phyloP scores from a whole-genome alignment of 2,888 invertebrate species.

The Nipponacmea schrenckii region DNA sequence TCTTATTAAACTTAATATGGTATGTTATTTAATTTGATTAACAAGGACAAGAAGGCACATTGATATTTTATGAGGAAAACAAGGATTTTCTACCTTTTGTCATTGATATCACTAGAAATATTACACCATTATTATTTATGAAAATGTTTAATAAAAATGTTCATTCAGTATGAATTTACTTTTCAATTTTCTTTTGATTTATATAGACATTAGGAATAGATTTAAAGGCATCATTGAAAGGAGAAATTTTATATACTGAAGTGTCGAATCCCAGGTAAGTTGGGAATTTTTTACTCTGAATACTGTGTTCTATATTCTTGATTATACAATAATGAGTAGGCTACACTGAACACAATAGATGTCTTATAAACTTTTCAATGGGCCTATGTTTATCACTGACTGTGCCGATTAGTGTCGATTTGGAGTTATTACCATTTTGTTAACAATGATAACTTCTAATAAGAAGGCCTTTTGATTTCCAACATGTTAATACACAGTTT shows the following conservation, averaged over 20 bases:
- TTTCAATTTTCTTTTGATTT: background rate
- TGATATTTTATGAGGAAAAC: background rate
- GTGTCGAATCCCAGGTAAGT: background rate
- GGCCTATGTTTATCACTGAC: no score
- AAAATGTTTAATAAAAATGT: background rate
- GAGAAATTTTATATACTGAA: background rate
- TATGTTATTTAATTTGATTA: background rate
- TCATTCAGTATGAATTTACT: background rate
- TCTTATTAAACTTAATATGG: background rate
- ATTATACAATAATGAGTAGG: no score
- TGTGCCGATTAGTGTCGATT: no score
- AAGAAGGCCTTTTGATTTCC: background rate
- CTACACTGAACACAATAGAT: no score
- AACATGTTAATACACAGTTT: background rate
- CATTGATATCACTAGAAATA: background rate
- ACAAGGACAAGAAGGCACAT: background rate
- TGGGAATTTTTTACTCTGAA: no score
- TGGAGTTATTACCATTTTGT: no score
- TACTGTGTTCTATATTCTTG: background rate
- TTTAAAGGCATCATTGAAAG: background rate
- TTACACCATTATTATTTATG: background rate
- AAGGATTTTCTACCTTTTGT: no score
- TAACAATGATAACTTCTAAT: no score
- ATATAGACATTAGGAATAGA: background rate
- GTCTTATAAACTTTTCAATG: no score